Evolutionary conservation across 2,888 invertebrate species (phyloP), one percentile per base, ranked within the genome.

Genomic region (Harpalus rufipes): DNA sequence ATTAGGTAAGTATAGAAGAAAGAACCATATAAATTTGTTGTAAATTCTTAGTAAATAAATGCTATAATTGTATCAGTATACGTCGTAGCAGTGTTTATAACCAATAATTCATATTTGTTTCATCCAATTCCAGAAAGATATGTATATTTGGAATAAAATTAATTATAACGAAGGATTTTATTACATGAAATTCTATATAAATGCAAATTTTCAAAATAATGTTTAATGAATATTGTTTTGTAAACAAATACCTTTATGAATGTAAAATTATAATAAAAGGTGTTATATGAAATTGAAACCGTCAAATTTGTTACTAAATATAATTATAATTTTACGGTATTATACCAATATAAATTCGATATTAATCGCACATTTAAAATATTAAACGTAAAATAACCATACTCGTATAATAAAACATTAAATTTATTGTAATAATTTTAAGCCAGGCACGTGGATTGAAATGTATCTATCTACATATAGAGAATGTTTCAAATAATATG

Each of bases 201-300:
- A 59, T 59, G 59, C 59, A 59, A 59, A 59, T 68, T 14, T 68
- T 68, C 68, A 68, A 68, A 68, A 68, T 39, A 68, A 68, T 14
- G 68, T 68, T 68, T 25, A 12, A 10, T 32, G 12, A 68, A 25
- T 32, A 68, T 68, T 68, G 32, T 32, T 32, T 32, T 68, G 68
- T 68, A 68, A 68, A 32, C 68, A 39, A 68, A 59, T 59, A 59
- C 59, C 59, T 16, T 59, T 59, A 39, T 68, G 12, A 68, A 63
- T 68, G 10, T 68, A 14, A 68, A 32, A 68, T 32, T 68, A 68
- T 39, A 68, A 25, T 25, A 21, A 63, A 63, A 63, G 21, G 18
- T 63, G 63, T 63, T 18, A 21, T 68, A 39, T 68, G 18, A 63
- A 63, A 63, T 63, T 63, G 63, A 12, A 63, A 63, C 63, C 59